Evolutionary conservation across 2,888 invertebrate genomes (phyloP), one percentile per base, ranked within the genome.

Genomic region (Hyppa rectilinea): DNA sequence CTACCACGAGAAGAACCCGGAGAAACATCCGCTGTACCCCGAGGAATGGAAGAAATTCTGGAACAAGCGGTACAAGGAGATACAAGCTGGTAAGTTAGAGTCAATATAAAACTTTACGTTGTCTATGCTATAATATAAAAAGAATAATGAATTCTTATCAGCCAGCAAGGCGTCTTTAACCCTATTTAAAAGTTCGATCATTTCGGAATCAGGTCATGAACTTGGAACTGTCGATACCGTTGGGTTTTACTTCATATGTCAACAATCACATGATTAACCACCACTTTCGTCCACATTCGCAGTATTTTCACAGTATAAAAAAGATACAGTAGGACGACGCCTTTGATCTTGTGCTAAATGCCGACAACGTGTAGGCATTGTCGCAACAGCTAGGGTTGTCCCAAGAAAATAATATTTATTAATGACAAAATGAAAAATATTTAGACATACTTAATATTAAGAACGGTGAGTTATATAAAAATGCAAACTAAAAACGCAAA

Each of bases 21-120:
- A 98, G 89, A 98, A 98, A 82, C 98, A 98, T 93, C 98, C 98
- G 0, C 96, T 97, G 4, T 98, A 98, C 90, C 97, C 98, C 0
- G 98, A 98, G 58, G 98, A 98, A 89, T 98, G 98, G 98, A 98
- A 98, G 88, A 97, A 97, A 88, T 98, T 98, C 90, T 98, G 98
- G 98, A 98, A 98, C 90, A 96, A 96, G 14, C 97, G 98, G 1
- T 98, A 98, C 89, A 98, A 98, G 89, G 98, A 98, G 91, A 93
- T 98, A 63, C 97, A 98, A 89, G 93, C 96, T n/a, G 95, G 97
- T 94, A 65, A 29, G 29, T 29, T n/a, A n/a, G 1, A 29, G n/a
- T 34, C n/a, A 34, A 34, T 34, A 53, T 53, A n/a, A n/a, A n/a
- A n/a, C n/a, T 14, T n/a, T 34, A 29, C 29, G 34, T 34, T 23